A percentile compares a stretch with the other conserved stretches of the same genome.
Conservation (phyloP, 2,888 invertebrate genomes). For the Pycnomerus fuliginosus region DNA sequence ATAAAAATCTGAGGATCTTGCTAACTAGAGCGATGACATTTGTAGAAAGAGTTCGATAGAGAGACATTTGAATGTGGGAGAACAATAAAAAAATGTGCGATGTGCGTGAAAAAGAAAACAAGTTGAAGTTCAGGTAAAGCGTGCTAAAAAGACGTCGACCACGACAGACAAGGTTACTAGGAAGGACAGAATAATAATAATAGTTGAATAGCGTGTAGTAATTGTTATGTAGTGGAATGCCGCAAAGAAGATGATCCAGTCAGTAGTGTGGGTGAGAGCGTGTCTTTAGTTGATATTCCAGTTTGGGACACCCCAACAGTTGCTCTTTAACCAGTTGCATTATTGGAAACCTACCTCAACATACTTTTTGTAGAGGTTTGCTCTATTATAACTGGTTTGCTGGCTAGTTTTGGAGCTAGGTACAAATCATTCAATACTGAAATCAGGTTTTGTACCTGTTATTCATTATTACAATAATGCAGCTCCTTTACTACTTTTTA, state of each 20-base stretch:
- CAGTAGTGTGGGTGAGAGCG: constrained; percentile 38
- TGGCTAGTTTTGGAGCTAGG: constrained; percentile 44
- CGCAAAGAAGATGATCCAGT: constrained; percentile 33
- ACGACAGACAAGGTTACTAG: constrained; percentile 28
- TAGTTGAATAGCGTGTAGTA: constrained; percentile 20
- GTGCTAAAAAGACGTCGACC: constrained; percentile 27
- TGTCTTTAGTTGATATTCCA: constrained; percentile 42
- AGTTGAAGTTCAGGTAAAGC: constrained; percentile 19
- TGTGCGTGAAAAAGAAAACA: too few relatives aligned
- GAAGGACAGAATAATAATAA: constrained; percentile 27
- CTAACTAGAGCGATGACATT: too few relatives aligned
- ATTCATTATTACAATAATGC: constrained; percentile 23
- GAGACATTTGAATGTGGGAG: too few relatives aligned
- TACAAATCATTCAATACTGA: constrained; percentile 42
- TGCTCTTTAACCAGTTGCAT: constrained; percentile 38
- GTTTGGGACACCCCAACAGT: constrained; percentile 42
- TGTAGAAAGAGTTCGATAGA: too few relatives aligned
- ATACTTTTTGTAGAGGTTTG: constrained; percentile 42
- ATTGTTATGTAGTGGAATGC: constrained; percentile 20
- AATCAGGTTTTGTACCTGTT: constrained; percentile 41
- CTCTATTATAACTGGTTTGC: constrained; percentile 45
- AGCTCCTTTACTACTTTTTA: too few relatives aligned
- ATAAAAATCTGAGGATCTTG: too few relatives aligned
- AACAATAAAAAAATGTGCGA: too few relatives aligned
- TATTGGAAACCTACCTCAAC: constrained; percentile 47